These are phyloP conservation scores for Anneissia japonica DNA, from an alignment of 35 echinoderm and acorn worm species.

Conservation along the genomic window DNA sequence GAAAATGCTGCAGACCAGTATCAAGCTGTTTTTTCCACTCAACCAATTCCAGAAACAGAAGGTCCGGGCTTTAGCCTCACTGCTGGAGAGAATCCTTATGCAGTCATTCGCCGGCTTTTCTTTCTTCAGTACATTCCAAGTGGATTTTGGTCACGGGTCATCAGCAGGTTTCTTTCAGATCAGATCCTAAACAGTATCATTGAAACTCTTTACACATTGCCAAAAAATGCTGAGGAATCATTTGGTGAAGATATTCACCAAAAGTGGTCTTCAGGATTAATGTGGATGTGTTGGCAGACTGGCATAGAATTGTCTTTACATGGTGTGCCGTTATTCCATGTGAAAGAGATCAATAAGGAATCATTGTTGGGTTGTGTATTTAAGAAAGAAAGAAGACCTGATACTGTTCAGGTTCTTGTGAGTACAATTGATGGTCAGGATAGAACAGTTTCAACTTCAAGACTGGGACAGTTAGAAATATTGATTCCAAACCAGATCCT, in stretches of 20 bases:
- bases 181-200: constrained; percentile 48
- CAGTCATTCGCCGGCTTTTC: constrained; percentile 72
- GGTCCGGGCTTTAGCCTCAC: background rate
- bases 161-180: constrained; percentile 81
- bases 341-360: constrained; percentile 70
- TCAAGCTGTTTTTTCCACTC: background rate
- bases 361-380: constrained; percentile 42
- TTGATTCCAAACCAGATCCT: constrained; percentile 82
- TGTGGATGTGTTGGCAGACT: constrained; percentile 94
- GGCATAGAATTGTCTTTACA: constrained; percentile 79
- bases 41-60: background rate
- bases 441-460: constrained; percentile 47
- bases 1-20: background rate
- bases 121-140: constrained; percentile 97
- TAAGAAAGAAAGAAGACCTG: constrained; percentile 74
- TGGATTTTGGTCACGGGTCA: constrained; percentile 91
- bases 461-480: constrained; percentile 85
- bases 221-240: constrained; percentile 28
- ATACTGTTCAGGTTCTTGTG: constrained; percentile 61
- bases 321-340: constrained; percentile 66
- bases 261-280: constrained; percentile 39
- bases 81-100: constrained; percentile 45
- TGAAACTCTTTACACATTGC: constrained; percentile 39
- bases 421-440: constrained; percentile 41
- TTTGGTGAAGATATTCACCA: constrained; percentile 40